Conservation (phyloP, 2,113 vertebrate genomes). For the Accipiter cooperii region DNA sequence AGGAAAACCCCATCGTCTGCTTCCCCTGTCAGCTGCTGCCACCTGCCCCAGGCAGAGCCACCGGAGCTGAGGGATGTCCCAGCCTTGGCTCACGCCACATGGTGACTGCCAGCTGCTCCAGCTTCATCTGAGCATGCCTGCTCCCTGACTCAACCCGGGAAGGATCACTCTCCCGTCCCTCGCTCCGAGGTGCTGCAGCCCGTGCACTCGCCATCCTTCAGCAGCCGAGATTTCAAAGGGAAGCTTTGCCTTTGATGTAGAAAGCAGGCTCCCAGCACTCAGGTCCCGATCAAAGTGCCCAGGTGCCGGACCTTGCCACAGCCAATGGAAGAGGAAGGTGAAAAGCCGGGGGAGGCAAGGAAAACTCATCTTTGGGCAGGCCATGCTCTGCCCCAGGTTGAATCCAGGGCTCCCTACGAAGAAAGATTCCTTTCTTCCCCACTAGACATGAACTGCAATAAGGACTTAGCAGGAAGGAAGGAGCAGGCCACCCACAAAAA, state of each 20-base stretch:
- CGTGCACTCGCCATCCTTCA: fast-evolving
- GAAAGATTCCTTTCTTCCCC: not conserved
- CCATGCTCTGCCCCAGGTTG: fast-evolving
- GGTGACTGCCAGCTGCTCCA: not conserved
- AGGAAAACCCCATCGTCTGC: not conserved
- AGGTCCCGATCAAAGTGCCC: not conserved
- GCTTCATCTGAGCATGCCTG: not conserved
- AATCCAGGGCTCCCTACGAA: not conserved
- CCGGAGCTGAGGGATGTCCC: fast-evolving
- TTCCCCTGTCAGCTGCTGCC: not conserved
- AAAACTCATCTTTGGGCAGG: not conserved
- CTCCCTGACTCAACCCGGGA: not conserved
- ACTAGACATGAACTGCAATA: not conserved
- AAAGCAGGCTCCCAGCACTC: not conserved
- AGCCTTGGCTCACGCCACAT: fast-evolving
- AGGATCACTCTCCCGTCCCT: fast-evolving
- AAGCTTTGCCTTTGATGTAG: not conserved
- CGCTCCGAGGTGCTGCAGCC: not conserved
- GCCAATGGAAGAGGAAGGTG: not conserved
- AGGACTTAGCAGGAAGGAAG: not conserved
- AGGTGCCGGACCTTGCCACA: not conserved
- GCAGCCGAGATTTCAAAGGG: not conserved
- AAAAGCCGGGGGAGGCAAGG: not conserved
- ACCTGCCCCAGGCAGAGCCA: not conserved
- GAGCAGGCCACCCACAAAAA: not conserved